Evolutionary conservation across 2,888 invertebrate species (phyloP).

Genomic region (Mimas tiliae): DNA sequence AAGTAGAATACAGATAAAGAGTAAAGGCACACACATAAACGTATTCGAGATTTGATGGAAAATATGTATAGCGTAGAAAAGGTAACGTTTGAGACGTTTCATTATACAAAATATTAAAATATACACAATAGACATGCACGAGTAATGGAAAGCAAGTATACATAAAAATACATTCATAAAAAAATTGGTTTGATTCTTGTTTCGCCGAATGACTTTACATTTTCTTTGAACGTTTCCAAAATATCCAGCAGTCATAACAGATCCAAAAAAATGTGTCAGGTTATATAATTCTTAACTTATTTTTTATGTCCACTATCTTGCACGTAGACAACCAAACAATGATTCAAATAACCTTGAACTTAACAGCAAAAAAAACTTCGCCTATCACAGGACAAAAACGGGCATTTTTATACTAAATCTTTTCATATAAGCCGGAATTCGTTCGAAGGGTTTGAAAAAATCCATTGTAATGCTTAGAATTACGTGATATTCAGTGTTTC

Average conservation of each 20-base stretch:
- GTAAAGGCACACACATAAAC: slow-evolving; percentile 57
- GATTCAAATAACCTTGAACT: slow-evolving; percentile 45
- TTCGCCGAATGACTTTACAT: no score
- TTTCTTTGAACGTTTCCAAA: no score
- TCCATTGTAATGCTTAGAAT: slow-evolving; percentile 43
- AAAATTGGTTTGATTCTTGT: no score
- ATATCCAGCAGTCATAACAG: background rate
- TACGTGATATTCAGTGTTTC: slow-evolving; percentile 42
- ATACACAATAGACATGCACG: no score
- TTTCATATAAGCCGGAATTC: slow-evolving; percentile 53
- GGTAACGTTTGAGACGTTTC: background rate
- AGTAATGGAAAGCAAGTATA: no score
- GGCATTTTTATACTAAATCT: slow-evolving; percentile 45
- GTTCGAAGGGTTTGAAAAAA: slow-evolving; percentile 44
- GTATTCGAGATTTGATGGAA: slow-evolving; percentile 36
- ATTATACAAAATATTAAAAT: background rate
- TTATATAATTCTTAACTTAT: background rate
- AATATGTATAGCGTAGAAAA: background rate
- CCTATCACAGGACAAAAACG: slow-evolving; percentile 44
- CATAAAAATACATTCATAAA: no score
- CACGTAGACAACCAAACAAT: slow-evolving; percentile 13
- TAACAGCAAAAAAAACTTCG: slow-evolving; percentile 37
- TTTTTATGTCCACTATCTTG: background rate
- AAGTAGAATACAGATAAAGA: slow-evolving; percentile 36
- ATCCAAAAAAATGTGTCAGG: background rate